Base-by-base conservation (phyloP, 2,888 invertebrate species). In the Philhelius pedissequus region DNA sequence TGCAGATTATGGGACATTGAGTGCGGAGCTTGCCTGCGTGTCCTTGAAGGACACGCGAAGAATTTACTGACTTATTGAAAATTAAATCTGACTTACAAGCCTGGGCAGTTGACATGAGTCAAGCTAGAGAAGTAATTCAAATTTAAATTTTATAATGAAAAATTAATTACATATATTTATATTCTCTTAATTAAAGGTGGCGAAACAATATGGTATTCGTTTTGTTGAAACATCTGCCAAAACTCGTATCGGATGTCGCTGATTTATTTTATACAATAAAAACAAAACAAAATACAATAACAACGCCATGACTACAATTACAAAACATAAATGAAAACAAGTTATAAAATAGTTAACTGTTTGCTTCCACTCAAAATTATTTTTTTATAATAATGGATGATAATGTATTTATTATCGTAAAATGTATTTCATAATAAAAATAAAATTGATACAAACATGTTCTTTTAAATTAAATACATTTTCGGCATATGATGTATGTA, bases 211-310 rank as follows among this genome's bases (percentile, higher is more conserved):
- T 91, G 97, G 96, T 88, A 98, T 99, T 89, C 98, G 98, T 69
- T 98, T 99, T 92, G 97, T 99, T 87, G 99, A 99, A 92, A 99
- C 99, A 81, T 99, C 99, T 84, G 99, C 99, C 76, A 99, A 99
- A 92, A 99, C 99, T 77, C 94, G 99, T 89, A 98, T 99, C n/a
- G 96, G 99, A 99, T 32, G 99, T 99, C 15, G 99, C 99, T 91
- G 99, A 99, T 92, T 99, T 99, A 70, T 99, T 99, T 93, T 99
- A 99, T 93, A 99, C 99, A 66, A 74, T 70, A 78, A 66, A n/a
- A n/a, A n/a, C n/a, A 66, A 43, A 50, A 6, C n/a, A 62, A 60
- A 60, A 60, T 15, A 32, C 45, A 64, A 56, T 62, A 79, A 70
- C 64, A 70, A 78, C 64, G 83, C 83, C 83, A 83, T 83, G 79